Evolutionary conservation across 2,888 invertebrate genomes (phyloP), one percentile per base, ranked within the genome.

Genomic region (Cosmopolites sordidus): DNA sequence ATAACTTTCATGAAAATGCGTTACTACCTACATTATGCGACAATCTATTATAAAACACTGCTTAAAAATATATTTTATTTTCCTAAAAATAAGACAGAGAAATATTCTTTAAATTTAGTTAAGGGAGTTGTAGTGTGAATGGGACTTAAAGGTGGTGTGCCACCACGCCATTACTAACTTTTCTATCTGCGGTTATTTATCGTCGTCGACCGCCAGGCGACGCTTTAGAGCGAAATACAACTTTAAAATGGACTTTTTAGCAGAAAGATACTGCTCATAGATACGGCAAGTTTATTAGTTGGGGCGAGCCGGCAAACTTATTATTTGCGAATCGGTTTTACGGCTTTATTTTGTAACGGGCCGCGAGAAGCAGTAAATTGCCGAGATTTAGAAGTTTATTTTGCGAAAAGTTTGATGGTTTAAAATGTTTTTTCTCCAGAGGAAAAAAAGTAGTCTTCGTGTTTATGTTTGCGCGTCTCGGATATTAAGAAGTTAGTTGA

Each of bases 241-340:
- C 43, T 43, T 27, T 43, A 27, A 43, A 43, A 27, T 17, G 15
- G 43, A 43, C 22, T 43, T 27, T 22, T 43, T 43, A 43, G 43
- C 27, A 18, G 27, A 8, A 27, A 43, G 14, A 16, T 43, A 43
- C 18, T 12, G 43, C 27, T 15, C 27, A n/a, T 22, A 43, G 43
- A 27, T 43, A 43, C n/a, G 12, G 12, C 18, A 12, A 43, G 27
- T 16, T 17, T 16, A 17, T 42, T 42, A 42, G 12, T 42, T 42
- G 16, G 12, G n/a, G 5, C 33, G 33, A n/a, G n/a, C 33, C 33
- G 33, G 33, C 33, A 4, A 33, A 33, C 33, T 33, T 33, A 33
- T 33, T 33, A 33, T 33, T 33, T 33, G 33, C 33, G 33, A 33
- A 33, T 11, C 33, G 33, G 33, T 5, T 22, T 33, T 33, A 33